Evolutionary conservation across 2,888 invertebrate genomes (phyloP).

Genomic region (Nymphalis urticae): DNA sequence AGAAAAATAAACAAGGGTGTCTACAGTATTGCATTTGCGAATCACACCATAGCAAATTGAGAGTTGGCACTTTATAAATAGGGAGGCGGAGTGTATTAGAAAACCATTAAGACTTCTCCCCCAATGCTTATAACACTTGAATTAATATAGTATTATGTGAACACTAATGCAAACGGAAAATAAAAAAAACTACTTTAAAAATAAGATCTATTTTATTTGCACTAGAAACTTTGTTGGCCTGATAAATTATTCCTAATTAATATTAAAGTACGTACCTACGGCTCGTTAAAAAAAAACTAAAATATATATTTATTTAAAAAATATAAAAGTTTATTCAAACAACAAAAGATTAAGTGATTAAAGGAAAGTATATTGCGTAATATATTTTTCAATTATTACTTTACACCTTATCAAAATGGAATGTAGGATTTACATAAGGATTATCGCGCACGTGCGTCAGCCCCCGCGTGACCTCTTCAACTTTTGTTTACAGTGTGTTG

Average conservation of each 20-base stretch:
- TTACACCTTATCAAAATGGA: slow-evolving; percentile 74
- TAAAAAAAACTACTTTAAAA: not conserved
- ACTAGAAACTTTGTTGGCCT: not conserved
- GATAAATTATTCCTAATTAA: no score
- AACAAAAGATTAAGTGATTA: not conserved
- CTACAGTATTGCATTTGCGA: slow-evolving; percentile 55
- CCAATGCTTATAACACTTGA: slow-evolving; percentile 40
- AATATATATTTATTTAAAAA: no score
- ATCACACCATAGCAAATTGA: slow-evolving; percentile 75
- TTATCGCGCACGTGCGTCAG: slow-evolving; percentile 67
- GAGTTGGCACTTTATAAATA: slow-evolving; percentile 59
- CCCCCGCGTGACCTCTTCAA: slow-evolving; percentile 43
- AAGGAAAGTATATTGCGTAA: slow-evolving; percentile 46
- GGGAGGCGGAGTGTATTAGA: slow-evolving; percentile 67
- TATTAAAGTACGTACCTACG: no score
- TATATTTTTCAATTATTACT: slow-evolving; percentile 76
- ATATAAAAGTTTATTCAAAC: no score
- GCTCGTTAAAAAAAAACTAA: no score
- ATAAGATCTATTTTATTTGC: not conserved
- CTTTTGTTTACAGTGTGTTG: slow-evolving; percentile 34
- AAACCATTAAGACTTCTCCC: slow-evolving; percentile 64
- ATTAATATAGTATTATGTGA: slow-evolving; percentile 25
- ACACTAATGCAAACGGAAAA: not conserved
- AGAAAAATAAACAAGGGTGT: slow-evolving; percentile 64
- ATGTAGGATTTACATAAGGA: slow-evolving; percentile 72